Evolutionary conservation across 53 echinoderm and acorn worm species (phyloP), one percentile per base, ranked within the genome.

Genomic region (Luidia sarsii): DNA sequence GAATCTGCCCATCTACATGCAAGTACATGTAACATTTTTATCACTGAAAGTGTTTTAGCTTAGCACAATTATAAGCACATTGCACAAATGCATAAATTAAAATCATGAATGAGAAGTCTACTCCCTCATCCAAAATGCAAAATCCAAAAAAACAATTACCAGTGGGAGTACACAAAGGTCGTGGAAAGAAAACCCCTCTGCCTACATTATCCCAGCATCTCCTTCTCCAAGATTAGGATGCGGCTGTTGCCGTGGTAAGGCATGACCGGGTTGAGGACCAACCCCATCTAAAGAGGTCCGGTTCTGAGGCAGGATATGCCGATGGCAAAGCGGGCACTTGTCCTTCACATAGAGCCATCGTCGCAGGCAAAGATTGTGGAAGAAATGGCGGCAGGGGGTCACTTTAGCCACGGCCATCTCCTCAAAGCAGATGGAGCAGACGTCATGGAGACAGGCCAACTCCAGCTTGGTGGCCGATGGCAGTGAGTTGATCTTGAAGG

Each of bases 401-500:
- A 97, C 83, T 31, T 94, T 51, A 22, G 94, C 94, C 50, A 64
- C 50, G 2, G 49, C 22, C 94, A 99, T 91, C 54, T 89, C 86
- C 80, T 99, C 93, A 39, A 94, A 99, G 57, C 99, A 99, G 50
- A 99, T 99, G 63, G 94, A 89, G 81, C 99, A 99, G 46, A 99
- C 85, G 50, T 99, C 99, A 18, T 89, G 71, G 21, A 60, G 70
- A 22, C 55, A 32, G 27, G 80, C 36, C 21, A 99, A 80, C 65
- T 99, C 89, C n/a, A 38, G 54, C 15, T 71, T 68, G 45, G 89
- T 70, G 19, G 94, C 99, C 14, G 80, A 57, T 2, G 94, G 94
- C 1, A 99, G 82, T 39, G 81, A 91, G 14, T 85, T 91, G 79
- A 99, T 90, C 55, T 90, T 89, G 62, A 66, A 80, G 29, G 89